A percentile compares a stretch with the other conserved stretches of the same genome.
Evolutionary conservation across 2,797 vertebrate genomes (phyloP).

Genomic region (Otolemur crassicaudatus): DNA sequence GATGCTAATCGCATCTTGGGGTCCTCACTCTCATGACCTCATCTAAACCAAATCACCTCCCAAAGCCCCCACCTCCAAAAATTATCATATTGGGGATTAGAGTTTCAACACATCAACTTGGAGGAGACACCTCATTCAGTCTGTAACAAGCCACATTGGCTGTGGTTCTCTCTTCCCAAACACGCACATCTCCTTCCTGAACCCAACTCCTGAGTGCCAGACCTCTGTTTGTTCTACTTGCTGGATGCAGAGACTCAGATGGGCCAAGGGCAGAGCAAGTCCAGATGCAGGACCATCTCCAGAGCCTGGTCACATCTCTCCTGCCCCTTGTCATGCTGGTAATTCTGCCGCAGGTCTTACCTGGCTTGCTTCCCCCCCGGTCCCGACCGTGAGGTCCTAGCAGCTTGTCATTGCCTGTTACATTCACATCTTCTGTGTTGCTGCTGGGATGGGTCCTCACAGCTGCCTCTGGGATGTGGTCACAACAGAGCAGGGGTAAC

Average conservation of each 20-base stretch:
- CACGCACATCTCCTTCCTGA: background rate
- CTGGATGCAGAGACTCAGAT: background rate
- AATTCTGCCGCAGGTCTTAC: background rate
- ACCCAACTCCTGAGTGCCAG: background rate
- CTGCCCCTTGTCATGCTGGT: background rate
- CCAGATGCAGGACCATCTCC: background rate
- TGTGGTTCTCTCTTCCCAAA: background rate
- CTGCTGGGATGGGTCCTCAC: fast-evolving
- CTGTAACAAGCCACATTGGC: too few relatives aligned
- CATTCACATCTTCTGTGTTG: background rate
- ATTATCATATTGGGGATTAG: too few relatives aligned
- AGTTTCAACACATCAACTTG: background rate
- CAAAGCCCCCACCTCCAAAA: background rate
- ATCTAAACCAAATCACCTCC: background rate
- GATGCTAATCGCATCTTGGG: background rate
- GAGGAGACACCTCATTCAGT: background rate
- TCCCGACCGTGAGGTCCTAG: background rate
- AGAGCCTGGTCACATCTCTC: background rate
- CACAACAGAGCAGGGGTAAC: background rate
- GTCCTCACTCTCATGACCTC: background rate
- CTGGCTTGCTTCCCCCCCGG: background rate
- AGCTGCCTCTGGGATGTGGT: background rate
- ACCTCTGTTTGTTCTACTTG: background rate
- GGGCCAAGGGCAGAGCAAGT: background rate
- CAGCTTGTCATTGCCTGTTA: background rate